phyloP scores from a whole-genome alignment of 2,113 vertebrate genomes.

The Gobio gobio region DNA sequence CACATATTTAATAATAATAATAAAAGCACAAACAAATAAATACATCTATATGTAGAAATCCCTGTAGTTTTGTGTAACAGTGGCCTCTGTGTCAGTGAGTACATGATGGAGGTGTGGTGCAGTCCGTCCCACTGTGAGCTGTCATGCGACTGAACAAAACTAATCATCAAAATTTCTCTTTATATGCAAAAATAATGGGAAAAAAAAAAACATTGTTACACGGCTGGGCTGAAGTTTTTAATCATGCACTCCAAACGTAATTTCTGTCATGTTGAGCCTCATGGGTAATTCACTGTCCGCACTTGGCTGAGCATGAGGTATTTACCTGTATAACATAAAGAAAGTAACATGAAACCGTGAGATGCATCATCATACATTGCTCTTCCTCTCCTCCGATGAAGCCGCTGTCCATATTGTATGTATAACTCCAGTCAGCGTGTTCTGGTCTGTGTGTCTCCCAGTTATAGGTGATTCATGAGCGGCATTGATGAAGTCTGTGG shows the following conservation, averaged over 20 bases:
- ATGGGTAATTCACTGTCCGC: background rate
- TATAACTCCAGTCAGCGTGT: too few species aligned
- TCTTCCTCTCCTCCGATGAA: background rate
- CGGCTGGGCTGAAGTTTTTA: background rate
- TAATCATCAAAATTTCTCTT: background rate
- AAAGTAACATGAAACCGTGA: background rate
- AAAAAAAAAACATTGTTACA: background rate
- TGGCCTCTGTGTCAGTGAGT: slow-evolving; percentile 22
- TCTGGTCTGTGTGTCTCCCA: too few species aligned
- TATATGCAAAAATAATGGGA: background rate
- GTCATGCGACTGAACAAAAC: background rate
- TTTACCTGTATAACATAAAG: background rate
- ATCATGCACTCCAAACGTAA: background rate
- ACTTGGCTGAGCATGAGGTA: background rate
- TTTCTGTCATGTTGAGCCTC: background rate
- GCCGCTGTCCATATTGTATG: background rate
- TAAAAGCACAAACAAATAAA: slow-evolving; percentile 50
- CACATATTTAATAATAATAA: slow-evolving; percentile 51
- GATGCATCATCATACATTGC: background rate
- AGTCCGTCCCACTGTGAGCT: background rate
- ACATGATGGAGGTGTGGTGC: background rate
- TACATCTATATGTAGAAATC: slow-evolving; percentile 49
- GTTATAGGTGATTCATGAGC: background rate
- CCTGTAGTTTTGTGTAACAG: slow-evolving; percentile 43
- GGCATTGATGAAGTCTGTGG: background rate